A percentile compares a stretch with the other conserved stretches of the same genome.
Conservation (phyloP, 2,113 vertebrate genomes). For the Notiomystis cincta region DNA sequence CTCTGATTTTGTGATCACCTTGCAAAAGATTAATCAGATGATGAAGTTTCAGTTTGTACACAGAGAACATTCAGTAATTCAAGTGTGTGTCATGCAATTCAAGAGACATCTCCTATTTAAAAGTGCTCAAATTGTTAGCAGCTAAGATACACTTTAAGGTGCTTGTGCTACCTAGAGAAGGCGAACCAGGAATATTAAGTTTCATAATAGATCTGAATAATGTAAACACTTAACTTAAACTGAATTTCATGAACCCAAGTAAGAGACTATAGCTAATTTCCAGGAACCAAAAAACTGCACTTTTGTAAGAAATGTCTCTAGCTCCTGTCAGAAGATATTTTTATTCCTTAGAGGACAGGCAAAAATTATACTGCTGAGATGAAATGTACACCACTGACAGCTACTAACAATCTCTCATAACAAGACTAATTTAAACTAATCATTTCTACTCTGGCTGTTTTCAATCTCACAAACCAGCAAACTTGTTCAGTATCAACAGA, state of each 20-base stretch:
- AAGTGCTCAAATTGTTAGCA: neutral
- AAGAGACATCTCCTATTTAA: neutral
- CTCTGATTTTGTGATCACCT: conserved; percentile 98
- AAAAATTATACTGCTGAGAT: neutral
- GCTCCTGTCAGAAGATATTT: neutral
- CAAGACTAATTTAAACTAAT: neutral
- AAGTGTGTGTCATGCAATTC: neutral
- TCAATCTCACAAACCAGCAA: neutral
- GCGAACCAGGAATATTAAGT: neutral
- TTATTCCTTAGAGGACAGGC: neutral
- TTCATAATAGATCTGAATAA: neutral
- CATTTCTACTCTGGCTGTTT: neutral
- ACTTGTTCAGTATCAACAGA: neutral
- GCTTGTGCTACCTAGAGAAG: neutral
- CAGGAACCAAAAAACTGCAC: neutral
- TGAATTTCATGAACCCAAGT: neutral
- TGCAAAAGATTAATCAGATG: conserved; percentile 16
- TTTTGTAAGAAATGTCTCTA: neutral
- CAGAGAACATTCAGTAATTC: neutral
- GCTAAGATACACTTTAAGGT: neutral
- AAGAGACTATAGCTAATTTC: neutral
- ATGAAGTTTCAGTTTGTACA: neutral
- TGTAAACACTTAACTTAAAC: neutral
- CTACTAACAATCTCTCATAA: neutral
- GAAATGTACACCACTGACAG: neutral